These are phyloP conservation scores for Phyllotis vaccarum DNA, from an alignment of 2,797 vertebrate species.

Conservation along the genomic window DNA sequence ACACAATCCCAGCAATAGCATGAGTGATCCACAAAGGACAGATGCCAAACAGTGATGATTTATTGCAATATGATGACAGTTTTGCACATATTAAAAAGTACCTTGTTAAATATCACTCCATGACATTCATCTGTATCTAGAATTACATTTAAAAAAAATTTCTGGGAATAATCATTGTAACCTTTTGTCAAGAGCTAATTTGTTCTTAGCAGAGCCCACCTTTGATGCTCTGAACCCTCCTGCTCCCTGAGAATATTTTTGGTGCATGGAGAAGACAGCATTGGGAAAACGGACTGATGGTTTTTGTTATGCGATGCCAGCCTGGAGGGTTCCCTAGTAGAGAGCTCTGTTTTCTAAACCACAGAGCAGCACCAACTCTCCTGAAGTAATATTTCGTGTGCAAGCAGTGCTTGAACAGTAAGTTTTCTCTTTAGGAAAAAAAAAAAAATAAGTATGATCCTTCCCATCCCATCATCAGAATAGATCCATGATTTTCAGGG, in stretches of 20 bases:
- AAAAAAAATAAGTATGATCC: fast-evolving
- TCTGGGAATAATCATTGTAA: slow-evolving; percentile 57
- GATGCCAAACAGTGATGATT: neutral
- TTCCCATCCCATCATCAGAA: neutral
- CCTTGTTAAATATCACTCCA: neutral
- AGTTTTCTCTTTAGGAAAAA: neutral
- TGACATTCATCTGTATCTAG: slow-evolving; percentile 29
- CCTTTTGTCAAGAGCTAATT: neutral
- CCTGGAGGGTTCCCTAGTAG: neutral
- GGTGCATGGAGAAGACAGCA: neutral
- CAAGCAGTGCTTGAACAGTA: slow-evolving; percentile 46
- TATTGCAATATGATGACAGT: neutral
- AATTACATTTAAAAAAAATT: neutral
- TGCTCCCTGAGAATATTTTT: neutral
- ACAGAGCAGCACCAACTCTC: neutral
- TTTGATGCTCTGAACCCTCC: neutral
- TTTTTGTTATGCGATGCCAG: slow-evolving; percentile 55
- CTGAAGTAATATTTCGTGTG: slow-evolving; percentile 38
- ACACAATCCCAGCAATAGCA: neutral
- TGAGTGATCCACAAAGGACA: neutral
- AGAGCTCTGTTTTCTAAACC: slow-evolving; percentile 53
- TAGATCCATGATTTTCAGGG: neutral
- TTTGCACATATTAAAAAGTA: neutral
- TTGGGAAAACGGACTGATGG: neutral
- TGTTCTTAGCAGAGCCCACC: neutral